These are phyloP conservation scores for Merops nubicus DNA, from an alignment of 2,113 vertebrate genomes.

Conservation along the genomic window DNA sequence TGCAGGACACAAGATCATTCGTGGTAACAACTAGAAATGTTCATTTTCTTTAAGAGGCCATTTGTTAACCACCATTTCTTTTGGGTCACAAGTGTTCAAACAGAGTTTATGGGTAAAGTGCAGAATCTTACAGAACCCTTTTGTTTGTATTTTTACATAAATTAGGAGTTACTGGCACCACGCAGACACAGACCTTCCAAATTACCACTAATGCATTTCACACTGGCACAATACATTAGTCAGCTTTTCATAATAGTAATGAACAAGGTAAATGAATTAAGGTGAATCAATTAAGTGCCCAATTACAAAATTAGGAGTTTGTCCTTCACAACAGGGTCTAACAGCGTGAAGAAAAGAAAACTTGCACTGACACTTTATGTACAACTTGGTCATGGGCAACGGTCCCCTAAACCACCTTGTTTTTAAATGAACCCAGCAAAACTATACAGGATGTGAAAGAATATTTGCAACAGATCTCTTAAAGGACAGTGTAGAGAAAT, in stretches of 20 bases:
- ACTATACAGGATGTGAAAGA: constrained; percentile 66
- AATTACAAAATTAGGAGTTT: constrained; percentile 21
- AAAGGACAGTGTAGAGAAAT: constrained; percentile 66
- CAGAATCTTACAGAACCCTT: background rate
- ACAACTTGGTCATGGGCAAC: constrained; percentile 58
- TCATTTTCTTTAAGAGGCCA: background rate
- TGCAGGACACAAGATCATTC: background rate
- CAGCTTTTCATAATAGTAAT: background rate
- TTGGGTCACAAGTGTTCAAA: background rate
- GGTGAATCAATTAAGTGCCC: constrained; percentile 21
- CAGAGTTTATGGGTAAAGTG: background rate
- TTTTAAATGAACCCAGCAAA: constrained; percentile 65
- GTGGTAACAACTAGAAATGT: background rate
- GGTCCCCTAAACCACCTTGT: constrained; percentile 61
- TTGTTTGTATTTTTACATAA: constrained; percentile 19
- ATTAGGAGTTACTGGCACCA: constrained; percentile 2
- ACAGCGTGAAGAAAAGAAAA: constrained; percentile 30
- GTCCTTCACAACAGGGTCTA: background rate
- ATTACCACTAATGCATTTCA: constrained; percentile 4
- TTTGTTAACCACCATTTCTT: background rate
- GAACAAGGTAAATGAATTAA: background rate
- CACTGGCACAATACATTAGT: background rate
- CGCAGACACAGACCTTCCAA: background rate
- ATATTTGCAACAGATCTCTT: constrained; percentile 71
- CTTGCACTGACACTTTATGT: constrained; percentile 61